Evolutionary conservation across 2,888 invertebrate species (phyloP).

Genomic region (Lithophane semibrunnea): DNA sequence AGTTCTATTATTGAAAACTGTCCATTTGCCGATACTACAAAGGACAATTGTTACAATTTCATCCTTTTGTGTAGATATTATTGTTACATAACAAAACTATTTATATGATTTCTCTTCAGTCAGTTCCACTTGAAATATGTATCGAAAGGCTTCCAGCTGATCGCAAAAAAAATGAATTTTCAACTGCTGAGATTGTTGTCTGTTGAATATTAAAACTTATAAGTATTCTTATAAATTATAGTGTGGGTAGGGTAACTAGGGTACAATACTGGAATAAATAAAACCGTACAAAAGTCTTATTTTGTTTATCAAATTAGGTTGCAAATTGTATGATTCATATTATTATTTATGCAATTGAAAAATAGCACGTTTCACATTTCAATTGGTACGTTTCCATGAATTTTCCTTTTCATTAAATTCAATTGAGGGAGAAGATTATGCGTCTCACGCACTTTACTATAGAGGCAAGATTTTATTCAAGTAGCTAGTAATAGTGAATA

Average conservation of each 20-base stretch:
- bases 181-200: neutral
- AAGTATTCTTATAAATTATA: too few relatives aligned
- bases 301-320: slow-evolving; percentile 24
- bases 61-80: slow-evolving; percentile 4
- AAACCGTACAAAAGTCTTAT: neutral
- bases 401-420: slow-evolving; percentile 49
- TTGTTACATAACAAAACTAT: slow-evolving; percentile 12
- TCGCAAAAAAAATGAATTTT: neutral
- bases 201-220: too few relatives aligned
- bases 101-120: neutral
- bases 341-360: slow-evolving; percentile 31
- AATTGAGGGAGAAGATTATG: slow-evolving; percentile 54
- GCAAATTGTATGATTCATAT: slow-evolving; percentile 23
- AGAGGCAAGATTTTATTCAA: slow-evolving; percentile 48
- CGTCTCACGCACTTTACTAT: slow-evolving; percentile 45
- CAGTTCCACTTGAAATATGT: neutral
- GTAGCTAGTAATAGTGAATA: slow-evolving; percentile 29
- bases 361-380: slow-evolving; percentile 40
- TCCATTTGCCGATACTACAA: slow-evolving; percentile 14
- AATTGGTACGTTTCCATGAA: slow-evolving; percentile 49
- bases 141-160: neutral
- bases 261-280: neutral
- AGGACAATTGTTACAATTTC: slow-evolving; percentile 18
- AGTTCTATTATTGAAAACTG: slow-evolving; percentile 31
- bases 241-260: too few relatives aligned